Evolutionary conservation across 2,888 invertebrate genomes (phyloP), one percentile per base, ranked within the genome.

Genomic region (Ophion obscuratus): DNA sequence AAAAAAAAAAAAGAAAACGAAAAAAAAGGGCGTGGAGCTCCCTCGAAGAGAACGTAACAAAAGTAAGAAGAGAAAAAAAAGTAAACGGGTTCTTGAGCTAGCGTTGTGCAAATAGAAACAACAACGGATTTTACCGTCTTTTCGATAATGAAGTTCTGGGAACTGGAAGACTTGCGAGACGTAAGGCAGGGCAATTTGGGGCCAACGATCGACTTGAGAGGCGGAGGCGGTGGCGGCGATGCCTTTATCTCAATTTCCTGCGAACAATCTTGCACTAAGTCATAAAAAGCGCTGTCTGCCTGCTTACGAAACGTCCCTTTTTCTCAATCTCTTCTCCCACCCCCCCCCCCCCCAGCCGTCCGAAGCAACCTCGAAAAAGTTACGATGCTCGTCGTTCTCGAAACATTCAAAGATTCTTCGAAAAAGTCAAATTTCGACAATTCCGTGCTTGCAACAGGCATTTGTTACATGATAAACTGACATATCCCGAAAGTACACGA

Each of bases 61-160:
- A 68, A 83, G n/a, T 62, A 66, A 81, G n/a, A n/a, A n/a, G n/a
- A 24, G 36, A 74, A 70, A 24, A 24, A 24, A 24, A 24, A 24
- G 71, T 24, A 66, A 83, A 83, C 77, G 70, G 85, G 84, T 74
- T 83, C 87, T 90, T 88, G 87, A 90, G 89, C 88, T 91, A 91
- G 89, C 89, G 90, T 87, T 86, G 88, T 89, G 88, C 88, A 90
- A 77, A 79, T 84, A 86, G 84, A 84, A 85, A 90, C 88, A 91
- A 90, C 90, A 92, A 91, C 92, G 92, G 93, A 93, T 92, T 92
- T 93, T 94, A 94, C 94, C 94, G 93, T 93, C 92, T 93, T 93
- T 92, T 92, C 92, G 91, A 94, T 89, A 93, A 94, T 93, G 93
- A 93, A 94, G 92, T 92, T 93, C 93, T 92, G 93, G 91, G 92